Evolutionary conservation across 2,888 invertebrate species (phyloP).

Genomic region (Tuta absoluta): DNA sequence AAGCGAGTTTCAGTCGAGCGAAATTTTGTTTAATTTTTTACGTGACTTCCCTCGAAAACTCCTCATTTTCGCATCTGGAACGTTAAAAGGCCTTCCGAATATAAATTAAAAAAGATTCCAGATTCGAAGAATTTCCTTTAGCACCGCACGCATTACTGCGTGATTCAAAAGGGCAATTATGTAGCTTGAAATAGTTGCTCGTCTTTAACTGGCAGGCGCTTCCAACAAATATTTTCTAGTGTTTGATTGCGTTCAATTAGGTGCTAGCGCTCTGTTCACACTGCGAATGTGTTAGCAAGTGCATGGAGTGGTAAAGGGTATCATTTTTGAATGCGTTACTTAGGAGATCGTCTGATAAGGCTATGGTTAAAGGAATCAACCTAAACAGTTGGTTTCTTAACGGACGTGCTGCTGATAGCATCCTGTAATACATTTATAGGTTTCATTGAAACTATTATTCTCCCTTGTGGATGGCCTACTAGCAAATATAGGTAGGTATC

Average conservation of each 20-base stretch:
- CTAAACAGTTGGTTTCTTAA: too few relatives aligned
- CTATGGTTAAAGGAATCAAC: too few relatives aligned
- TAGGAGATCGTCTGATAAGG: too few relatives aligned
- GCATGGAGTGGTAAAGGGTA: conserved; percentile 11
- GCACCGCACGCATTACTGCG: background rate
- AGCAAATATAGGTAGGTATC: too few relatives aligned
- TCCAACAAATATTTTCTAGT: background rate
- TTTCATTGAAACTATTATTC: too few relatives aligned
- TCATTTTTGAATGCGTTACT: too few relatives aligned
- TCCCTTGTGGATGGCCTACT: too few relatives aligned
- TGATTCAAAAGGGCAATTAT: background rate
- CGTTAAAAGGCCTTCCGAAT: conserved; percentile 16
- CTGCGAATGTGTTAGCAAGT: conserved; percentile 20
- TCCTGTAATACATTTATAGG: too few relatives aligned
- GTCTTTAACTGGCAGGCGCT: background rate
- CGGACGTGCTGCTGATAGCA: too few relatives aligned
- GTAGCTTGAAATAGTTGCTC: background rate
- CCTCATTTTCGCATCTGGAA: conserved; percentile 20
- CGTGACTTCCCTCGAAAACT: conserved; percentile 43
- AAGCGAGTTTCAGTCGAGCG: conserved; percentile 35
- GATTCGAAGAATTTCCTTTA: background rate
- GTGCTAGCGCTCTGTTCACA: too few relatives aligned
- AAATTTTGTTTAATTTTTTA: conserved; percentile 51
- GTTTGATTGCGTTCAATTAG: background rate
- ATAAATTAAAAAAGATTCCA: conserved; percentile 8